Evolutionary conservation across 1,140 invertebrate species (phyloP), one percentile per base, ranked within the genome.

Genomic region (Atopsyche davidsoni): DNA sequence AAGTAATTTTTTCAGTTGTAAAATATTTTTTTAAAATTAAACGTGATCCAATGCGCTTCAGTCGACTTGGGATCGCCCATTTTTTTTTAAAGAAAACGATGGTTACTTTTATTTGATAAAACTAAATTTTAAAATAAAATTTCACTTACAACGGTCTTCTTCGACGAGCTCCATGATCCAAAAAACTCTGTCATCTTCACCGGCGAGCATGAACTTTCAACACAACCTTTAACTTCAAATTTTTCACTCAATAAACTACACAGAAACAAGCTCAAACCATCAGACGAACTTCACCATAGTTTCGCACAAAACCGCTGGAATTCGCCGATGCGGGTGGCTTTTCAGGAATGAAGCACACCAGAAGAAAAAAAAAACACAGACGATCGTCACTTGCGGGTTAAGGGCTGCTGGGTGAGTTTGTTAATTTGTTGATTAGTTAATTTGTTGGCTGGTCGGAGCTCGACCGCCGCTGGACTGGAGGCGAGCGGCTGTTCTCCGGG

Each of bases 111-210:
- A 28, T 7, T 28, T 7, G 25, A 28, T 28, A 7, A 28, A 7
- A 28, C n/a, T 28, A 28, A 7, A 28, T 7, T 28, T 28, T 28
- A 7, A 7, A 7, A 7, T 28, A 7, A 7, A 28, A 28, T 28
- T 28, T 28, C 25, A 28, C n/a, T n/a, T n/a, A 10, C 14, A 28
- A 50, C 40, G 17, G 41, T 44, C 22, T 57, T 52, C 46, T 42
- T 53, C 22, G 55, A 57, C 2, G 46, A 51, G 18, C 56, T 58
- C 56, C 56, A 58, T 55, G 56, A 58, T 54, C 56, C 56, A 45
- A 58, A 58, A 45, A 58, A 58, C 40, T 58, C 56, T 47, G 56
- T 58, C 56, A 58, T 58, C 18, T 51, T 51, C 44, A 11, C 16
- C 19, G 17, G 23, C 23, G 11, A 46, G 16, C 28, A 46, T 32